Evolutionary conservation across 2,113 vertebrate species (phyloP).

Genomic region (Aleadryas rufinucha): DNA sequence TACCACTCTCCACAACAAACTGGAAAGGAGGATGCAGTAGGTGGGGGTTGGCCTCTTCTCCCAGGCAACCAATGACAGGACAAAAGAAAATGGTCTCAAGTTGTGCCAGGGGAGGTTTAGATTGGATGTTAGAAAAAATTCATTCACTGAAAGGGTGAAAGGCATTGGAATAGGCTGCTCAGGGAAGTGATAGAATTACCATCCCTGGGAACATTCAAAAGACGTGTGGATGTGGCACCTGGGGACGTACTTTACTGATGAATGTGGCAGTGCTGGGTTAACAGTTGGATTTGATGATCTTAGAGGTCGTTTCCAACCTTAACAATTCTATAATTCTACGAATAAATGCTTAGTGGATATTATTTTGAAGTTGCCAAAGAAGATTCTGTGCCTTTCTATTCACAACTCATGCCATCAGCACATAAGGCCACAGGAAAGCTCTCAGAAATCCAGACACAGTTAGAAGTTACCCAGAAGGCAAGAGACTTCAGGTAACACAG

Average conservation of each 20-base stretch:
- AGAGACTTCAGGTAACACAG: background rate
- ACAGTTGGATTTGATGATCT: background rate
- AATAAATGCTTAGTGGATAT: background rate
- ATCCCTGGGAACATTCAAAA: background rate
- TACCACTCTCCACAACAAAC: background rate
- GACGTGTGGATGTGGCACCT: background rate
- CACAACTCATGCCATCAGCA: background rate
- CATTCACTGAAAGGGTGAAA: background rate
- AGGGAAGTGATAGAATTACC: background rate
- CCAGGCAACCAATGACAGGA: background rate
- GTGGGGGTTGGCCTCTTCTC: background rate
- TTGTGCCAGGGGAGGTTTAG: background rate
- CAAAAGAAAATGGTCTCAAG: background rate
- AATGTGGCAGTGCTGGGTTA: background rate
- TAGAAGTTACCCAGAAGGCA: background rate
- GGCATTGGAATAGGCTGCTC: background rate
- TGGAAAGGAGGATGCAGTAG: background rate
- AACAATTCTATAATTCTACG: fast-evolving
- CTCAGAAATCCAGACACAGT: background rate
- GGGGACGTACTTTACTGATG: background rate
- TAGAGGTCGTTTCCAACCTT: background rate
- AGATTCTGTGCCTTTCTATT: background rate
- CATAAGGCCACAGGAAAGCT: background rate
- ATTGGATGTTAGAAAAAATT: background rate
- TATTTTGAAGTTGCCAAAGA: background rate